Evolutionary conservation across 2,113 vertebrate genomes (phyloP).

Genomic region (Saguinus midas): DNA sequence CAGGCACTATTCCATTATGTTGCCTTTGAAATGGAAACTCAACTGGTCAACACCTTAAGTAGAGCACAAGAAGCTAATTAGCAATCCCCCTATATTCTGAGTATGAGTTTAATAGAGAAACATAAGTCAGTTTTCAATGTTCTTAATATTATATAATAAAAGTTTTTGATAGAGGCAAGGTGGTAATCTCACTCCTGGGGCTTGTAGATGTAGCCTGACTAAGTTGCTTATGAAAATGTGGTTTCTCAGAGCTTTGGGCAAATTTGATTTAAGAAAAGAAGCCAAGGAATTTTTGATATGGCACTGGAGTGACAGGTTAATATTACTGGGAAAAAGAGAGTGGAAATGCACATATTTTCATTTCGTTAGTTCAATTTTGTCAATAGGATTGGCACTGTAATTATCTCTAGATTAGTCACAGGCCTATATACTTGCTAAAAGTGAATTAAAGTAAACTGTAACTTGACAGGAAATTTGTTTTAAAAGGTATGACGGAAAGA

Average conservation of each 20-base stretch:
- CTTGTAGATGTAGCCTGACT: neutral
- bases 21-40: slow-evolving; percentile 56
- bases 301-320: slow-evolving; percentile 33
- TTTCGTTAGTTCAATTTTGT: slow-evolving; percentile 61
- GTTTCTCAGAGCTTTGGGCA: slow-evolving; percentile 50
- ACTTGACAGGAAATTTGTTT: slow-evolving; percentile 71
- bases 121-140: slow-evolving; percentile 3
- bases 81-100: neutral
- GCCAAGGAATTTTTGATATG: slow-evolving; percentile 11
- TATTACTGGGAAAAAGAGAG: slow-evolving; percentile 28
- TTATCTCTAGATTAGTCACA: slow-evolving; percentile 70
- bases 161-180: neutral
- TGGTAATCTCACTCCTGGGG: slow-evolving; percentile 19
- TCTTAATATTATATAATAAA: slow-evolving; percentile 39
- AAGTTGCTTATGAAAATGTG: slow-evolving; percentile 57
- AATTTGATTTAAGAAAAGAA: slow-evolving; percentile 49
- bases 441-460: slow-evolving; percentile 61
- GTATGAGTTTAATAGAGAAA: neutral
- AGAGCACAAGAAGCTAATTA: slow-evolving; percentile 57
- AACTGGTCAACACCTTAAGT: slow-evolving; percentile 1
- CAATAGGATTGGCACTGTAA: slow-evolving; percentile 71
- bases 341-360: slow-evolving; percentile 30
- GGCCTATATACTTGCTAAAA: slow-evolving; percentile 42
- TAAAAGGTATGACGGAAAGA: slow-evolving; percentile 25
- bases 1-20: neutral